Evolutionary conservation across 2,113 vertebrate species (phyloP).

Genomic region (Arvicanthis niloticus): DNA sequence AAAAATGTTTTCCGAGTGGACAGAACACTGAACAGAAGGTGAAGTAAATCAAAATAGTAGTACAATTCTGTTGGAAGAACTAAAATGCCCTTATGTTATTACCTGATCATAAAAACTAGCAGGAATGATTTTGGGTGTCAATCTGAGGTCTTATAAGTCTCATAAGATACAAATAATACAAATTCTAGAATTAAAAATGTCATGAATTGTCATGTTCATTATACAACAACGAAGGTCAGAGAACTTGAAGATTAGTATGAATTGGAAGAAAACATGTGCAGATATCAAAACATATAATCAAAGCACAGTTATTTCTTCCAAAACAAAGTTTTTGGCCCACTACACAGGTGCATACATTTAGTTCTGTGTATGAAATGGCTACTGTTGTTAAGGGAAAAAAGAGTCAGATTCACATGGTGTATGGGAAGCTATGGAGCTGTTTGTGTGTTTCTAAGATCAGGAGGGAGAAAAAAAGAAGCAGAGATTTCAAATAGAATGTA

Average conservation of each 20-base stretch:
- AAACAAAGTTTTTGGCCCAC: not conserved
- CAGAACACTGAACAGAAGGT: not conserved
- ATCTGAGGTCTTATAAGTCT: not conserved
- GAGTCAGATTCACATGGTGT: not conserved
- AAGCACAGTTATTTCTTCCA: not conserved
- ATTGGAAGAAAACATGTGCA: not conserved
- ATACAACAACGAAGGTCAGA: not conserved
- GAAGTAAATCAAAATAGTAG: conserved; percentile 34
- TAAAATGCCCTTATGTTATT: conserved; percentile 4
- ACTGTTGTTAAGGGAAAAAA: not conserved
- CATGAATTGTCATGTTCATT: not conserved
- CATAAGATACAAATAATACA: not conserved
- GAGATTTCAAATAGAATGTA: not conserved
- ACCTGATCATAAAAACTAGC: conserved; percentile 4
- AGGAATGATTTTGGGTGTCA: conserved; percentile 10
- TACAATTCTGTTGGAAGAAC: not conserved
- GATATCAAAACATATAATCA: not conserved
- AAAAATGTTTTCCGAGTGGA: not conserved
- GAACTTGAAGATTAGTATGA: not conserved
- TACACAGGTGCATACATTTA: not conserved
- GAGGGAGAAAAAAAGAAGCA: not conserved
- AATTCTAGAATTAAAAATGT: conserved; percentile 11
- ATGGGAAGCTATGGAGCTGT: not conserved
- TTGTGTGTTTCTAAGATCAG: not conserved
- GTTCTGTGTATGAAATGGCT: not conserved